A percentile compares a stretch with the other conserved stretches of the same genome.
phyloP scores from a whole-genome alignment of 2,797 vertebrate genomes.

The Tokudaia muenninki region DNA sequence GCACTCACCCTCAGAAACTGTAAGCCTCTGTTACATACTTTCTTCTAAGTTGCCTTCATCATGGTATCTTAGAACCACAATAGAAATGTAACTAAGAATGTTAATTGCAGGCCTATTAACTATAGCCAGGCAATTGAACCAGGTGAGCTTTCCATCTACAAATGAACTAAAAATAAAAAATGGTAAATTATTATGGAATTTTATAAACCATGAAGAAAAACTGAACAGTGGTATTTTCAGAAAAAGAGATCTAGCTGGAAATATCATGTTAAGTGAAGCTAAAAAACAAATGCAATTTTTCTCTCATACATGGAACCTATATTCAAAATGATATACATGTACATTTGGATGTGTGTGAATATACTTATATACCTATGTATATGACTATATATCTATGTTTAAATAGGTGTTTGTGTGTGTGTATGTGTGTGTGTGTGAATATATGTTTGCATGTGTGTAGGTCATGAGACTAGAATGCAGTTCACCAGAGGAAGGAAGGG shows the following conservation, averaged over 20 bases:
- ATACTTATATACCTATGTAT: background rate
- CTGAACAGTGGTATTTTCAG: background rate
- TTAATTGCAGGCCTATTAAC: background rate
- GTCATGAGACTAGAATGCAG: background rate
- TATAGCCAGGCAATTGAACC: background rate
- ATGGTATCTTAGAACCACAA: background rate
- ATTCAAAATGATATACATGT: background rate
- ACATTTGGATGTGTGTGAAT: no score
- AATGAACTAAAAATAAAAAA: background rate
- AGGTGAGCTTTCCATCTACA: background rate
- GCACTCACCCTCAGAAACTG: background rate
- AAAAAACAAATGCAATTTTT: background rate
- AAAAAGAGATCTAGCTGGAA: background rate
- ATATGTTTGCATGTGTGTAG: no score
- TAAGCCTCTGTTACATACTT: rapidly evolving
- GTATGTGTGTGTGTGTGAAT: no score
- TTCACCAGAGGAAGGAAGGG: no score
- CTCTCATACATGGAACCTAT: background rate
- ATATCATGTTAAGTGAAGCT: background rate
- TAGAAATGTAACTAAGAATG: background rate
- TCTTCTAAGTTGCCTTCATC: background rate
- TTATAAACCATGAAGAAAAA: background rate
- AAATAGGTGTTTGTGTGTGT: no score
- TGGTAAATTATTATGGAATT: background rate
- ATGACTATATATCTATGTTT: no score